Evolutionary conservation across 2,113 vertebrate species (phyloP), one percentile per base, ranked within the genome.

Genomic region (Vulpes lagopus): DNA sequence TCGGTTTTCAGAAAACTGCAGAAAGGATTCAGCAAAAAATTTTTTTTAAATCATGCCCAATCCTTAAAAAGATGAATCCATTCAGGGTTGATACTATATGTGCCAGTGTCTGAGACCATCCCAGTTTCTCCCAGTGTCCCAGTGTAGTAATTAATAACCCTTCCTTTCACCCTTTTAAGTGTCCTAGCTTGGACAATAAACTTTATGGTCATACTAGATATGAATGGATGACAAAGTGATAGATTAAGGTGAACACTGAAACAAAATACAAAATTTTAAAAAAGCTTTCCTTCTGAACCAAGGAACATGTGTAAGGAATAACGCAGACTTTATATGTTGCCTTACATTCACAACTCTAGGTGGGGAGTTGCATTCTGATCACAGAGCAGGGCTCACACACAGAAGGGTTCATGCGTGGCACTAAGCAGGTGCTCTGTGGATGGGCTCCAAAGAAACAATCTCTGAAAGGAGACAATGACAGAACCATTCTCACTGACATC

Each of bases 291-390:
- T 89, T 85, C 78, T 59, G 49, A 53, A 22, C 1, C 5, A 25
- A 11, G 25, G 64, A n/a, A 8, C 1, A 11, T 8, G 14, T 5
- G 14, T 53, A 30, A 71, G 3, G 23, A 53, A 2, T 10, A 17
- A 30, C 43, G 12, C 32, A 59, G 35, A 20, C 19, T 20, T 38
- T 11, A 3, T 12, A 22, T 4, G 2, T 5, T 2, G 5, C 23
- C 20, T 25, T 3, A 7, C n/a, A 25, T 0, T 0, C 14, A 2
- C 15, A 27, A 3, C 8, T 25, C 16, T 16, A 2, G 32, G 57
- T 1, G 1, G 76, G 60, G 53, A n/a, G 15, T 0, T 35, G 53
- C 3, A 1, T 11, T 71, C 62, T 43, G 23, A 79, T 25, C 60
- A 23, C 32, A 76, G 17, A 16, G 19, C 0, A 2, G 35, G 51